Conservation (phyloP, 2,888 invertebrate genomes). For the Drosophila pegasa region DNA sequence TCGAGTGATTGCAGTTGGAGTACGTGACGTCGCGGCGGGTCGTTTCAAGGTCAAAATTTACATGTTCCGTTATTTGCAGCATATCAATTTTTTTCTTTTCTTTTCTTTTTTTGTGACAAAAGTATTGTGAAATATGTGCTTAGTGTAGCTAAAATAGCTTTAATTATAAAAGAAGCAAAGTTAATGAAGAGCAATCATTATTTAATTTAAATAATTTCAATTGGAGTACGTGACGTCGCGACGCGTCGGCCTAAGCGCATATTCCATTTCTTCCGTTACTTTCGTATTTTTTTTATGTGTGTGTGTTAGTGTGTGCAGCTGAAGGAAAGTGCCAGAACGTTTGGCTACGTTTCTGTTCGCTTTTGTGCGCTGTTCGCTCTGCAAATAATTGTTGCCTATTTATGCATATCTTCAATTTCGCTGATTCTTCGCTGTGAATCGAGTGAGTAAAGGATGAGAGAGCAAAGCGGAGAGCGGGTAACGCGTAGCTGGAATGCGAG, state of each 20-base stretch:
- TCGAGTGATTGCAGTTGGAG: no score
- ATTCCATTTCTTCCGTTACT: background rate
- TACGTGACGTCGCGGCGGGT: no score
- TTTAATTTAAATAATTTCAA: slow-evolving; percentile 1
- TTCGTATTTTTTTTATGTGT: background rate
- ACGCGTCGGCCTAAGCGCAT: background rate
- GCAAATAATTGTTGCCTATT: slow-evolving; percentile 6
- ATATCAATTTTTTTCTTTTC: background rate
- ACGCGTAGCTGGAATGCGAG: background rate
- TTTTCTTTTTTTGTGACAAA: background rate
- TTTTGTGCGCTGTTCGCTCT: background rate
- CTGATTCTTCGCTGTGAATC: background rate
- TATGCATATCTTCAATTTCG: slow-evolving; percentile 5
- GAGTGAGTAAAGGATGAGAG: background rate
- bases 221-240: background rate
- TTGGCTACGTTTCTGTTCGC: background rate
- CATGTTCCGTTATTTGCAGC: background rate
- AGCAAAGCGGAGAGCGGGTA: background rate
- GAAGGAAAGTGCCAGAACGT: background rate
- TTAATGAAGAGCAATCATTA: background rate
- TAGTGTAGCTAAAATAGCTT: background rate
- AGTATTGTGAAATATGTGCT: background rate
- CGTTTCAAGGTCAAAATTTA: background rate
- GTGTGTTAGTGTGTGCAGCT: background rate
- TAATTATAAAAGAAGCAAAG: background rate